Evolutionary conservation across 2,888 invertebrate genomes (phyloP), one percentile per base, ranked within the genome.

Genomic region (Pseudoips prasinana): DNA sequence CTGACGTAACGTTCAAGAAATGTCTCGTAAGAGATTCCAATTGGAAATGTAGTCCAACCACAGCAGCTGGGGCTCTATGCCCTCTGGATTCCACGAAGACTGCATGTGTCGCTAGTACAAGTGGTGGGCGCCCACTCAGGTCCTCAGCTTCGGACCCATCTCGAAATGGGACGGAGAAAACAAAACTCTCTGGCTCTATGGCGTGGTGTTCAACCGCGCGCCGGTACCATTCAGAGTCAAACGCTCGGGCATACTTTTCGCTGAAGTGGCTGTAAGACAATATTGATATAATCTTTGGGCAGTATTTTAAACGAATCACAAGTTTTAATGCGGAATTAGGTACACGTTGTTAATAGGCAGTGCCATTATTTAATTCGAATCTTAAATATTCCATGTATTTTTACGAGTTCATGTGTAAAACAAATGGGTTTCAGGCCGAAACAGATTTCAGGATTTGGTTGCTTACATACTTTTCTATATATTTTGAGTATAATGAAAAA

Each of bases 71-170:
- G 0, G 96, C 96, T 55, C 94, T 90, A 63, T 96, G 94, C 0
- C 95, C 94, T 48, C 94, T 92, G 40, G 93, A 93, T 64, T 96
- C 95, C 10, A 96, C 92, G 68, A 96, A 97, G 27, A 97, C 94
- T 0, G 97, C 97, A 74, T 96, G 96, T 0, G 96, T 96, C n/a
- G 96, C 97, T 19, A 96, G 94, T 1, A 97, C 95, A 32, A 95
- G 69, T 1, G 95, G 93, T 0, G 82, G 73, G 8, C 77, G 64
- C 0, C 76, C 79, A 26, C 67, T 60, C 84, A 93, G 85, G 32
- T 93, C 92, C 59, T 94, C 93, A 0, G 71, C 73, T 39, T 84
- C 87, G 0, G 79, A 66, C 0, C 77, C 81, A 29, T 93, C 92
- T 58, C 95, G 93, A 73, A 95, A 95, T 0, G 95, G 95, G 17